These are phyloP conservation scores for Tenthredo amoena DNA, from an alignment of 2,888 invertebrate genomes.

Conservation along the genomic window DNA sequence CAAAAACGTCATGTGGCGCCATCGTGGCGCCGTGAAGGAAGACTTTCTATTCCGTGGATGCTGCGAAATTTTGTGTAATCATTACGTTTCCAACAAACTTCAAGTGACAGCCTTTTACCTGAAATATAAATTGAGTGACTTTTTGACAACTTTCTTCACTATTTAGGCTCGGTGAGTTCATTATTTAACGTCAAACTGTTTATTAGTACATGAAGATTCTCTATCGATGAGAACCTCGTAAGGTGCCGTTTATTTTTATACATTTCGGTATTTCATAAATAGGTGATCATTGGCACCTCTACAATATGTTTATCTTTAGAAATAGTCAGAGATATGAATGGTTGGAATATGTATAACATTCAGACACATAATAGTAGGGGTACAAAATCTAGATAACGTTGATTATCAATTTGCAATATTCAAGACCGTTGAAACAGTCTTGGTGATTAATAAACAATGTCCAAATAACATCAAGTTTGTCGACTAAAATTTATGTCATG, in stretches of 20 bases:
- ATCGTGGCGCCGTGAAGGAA: slow-evolving; percentile 50
- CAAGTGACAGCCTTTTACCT: slow-evolving; percentile 30
- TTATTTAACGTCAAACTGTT: slow-evolving; percentile 5
- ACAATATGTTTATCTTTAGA: slow-evolving; percentile 55
- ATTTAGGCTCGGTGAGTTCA: slow-evolving; percentile 5
- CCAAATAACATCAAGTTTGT: neutral
- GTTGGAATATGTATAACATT: neutral
- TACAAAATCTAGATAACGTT: neutral
- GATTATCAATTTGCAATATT: neutral
- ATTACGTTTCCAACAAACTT: slow-evolving; percentile 46
- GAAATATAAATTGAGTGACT: neutral
- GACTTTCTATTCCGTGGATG: slow-evolving; percentile 29
- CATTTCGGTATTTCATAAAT: slow-evolving; percentile 21
- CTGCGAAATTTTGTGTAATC: slow-evolving; percentile 25
- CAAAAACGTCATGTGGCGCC: slow-evolving; percentile 52
- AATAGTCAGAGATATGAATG: slow-evolving; percentile 33
- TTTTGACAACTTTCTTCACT: neutral
- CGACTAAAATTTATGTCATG: neutral
- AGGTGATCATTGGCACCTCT: slow-evolving; percentile 42
- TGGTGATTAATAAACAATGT: neutral
- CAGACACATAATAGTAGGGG: neutral
- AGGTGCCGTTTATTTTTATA: slow-evolving; percentile 38
- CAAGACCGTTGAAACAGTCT: neutral
- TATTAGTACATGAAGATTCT: neutral
- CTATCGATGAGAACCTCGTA: neutral